Conservation (phyloP, 2,888 invertebrate genomes). For the Apamea anceps region DNA sequence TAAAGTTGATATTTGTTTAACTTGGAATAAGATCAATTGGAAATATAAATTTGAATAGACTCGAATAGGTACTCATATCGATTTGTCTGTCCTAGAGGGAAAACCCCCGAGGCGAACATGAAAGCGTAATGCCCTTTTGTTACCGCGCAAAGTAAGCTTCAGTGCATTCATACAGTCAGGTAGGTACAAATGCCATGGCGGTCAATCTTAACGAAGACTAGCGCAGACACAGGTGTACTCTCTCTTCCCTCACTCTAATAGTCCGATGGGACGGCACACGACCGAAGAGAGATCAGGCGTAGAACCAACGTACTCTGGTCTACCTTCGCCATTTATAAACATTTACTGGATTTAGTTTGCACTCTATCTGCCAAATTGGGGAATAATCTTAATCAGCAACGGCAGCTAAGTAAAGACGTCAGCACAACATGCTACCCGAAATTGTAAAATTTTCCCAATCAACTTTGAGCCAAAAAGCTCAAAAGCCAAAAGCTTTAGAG, state of each 20-base stretch:
- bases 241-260: not conserved
- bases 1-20: no score
- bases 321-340: not conserved
- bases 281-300: not conserved
- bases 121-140: not conserved
- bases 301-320: not conserved
- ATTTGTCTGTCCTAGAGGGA: not conserved
- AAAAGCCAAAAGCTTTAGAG: no score
- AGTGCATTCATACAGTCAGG: not conserved
- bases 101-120: slow-evolving; percentile 3
- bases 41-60: no score
- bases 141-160: slow-evolving; percentile 2
- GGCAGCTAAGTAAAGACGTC: not conserved
- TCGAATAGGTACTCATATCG: slow-evolving; percentile 8
- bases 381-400: not conserved
- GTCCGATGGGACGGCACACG: not conserved
- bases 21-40: no score
- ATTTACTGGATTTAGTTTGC: not conserved
- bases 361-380: not conserved
- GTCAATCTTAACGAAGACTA: no score
- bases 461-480: no score
- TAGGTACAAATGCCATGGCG: not conserved
- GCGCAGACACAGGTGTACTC: not conserved
- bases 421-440: no score
- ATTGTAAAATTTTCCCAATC: no score